Conservation (phyloP, 2,797 vertebrate genomes). For the Calcarius lapponicus region DNA sequence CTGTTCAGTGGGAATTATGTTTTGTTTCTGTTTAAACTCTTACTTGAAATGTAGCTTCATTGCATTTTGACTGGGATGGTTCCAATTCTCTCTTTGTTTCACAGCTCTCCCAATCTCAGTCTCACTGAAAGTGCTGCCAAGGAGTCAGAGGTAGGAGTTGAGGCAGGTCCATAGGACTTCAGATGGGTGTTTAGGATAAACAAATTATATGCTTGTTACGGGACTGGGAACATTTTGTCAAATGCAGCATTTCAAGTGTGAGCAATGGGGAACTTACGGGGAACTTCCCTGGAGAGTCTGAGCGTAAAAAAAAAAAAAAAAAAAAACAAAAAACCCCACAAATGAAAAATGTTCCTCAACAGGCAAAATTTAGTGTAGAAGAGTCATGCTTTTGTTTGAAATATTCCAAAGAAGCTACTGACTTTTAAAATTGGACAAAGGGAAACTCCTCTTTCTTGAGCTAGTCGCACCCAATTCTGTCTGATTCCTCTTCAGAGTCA, state of each 20-base stretch:
- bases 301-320: not conserved
- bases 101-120: not conserved
- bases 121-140: not conserved
- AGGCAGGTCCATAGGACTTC: not conserved
- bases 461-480: not conserved
- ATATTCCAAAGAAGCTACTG: not conserved
- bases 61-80: not conserved
- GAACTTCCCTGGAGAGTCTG: not conserved
- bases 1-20: not conserved
- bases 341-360: not conserved
- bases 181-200: not conserved
- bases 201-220: not conserved
- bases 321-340: accelerated
- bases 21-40: not conserved
- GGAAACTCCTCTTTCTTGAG: not conserved
- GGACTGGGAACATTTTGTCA: not conserved
- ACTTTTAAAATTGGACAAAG: not conserved
- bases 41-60: not conserved
- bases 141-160: slow-evolving; percentile 35
- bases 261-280: not conserved
- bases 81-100: slow-evolving; percentile 7
- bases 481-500: not conserved
- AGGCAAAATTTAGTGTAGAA: not conserved
- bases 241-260: not conserved
- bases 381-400: not conserved